Percentiles rank a stretch among this genome's conserved stretches.
These are phyloP conservation scores for Lacanobia oleracea DNA, from an alignment of 2,888 invertebrate genomes.

Conservation along the genomic window DNA sequence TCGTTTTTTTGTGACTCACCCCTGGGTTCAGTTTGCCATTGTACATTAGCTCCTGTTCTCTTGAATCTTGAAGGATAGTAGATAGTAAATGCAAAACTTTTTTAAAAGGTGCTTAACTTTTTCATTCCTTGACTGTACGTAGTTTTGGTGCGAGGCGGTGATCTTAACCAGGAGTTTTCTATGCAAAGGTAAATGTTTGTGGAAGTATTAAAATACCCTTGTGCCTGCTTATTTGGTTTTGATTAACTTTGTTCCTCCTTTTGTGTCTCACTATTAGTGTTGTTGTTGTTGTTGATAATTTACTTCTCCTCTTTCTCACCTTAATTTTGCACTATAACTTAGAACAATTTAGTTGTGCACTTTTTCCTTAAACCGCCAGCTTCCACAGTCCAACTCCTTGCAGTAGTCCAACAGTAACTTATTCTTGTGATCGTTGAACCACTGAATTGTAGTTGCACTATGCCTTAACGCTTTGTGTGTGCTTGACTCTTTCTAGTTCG, in stretches of 20 bases:
- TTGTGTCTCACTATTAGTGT: neutral
- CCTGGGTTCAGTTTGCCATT: no score
- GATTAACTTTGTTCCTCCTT: slow-evolving; percentile 5
- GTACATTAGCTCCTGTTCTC: neutral
- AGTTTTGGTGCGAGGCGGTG: neutral
- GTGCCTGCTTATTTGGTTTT: slow-evolving; percentile 28
- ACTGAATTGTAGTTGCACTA: slow-evolving; percentile 31
- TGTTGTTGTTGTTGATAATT: slow-evolving; percentile 7
- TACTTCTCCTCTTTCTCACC: neutral
- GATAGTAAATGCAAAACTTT: neutral
- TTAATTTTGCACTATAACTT: neutral
- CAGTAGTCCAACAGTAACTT: slow-evolving; percentile 28
- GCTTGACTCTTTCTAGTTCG: slow-evolving; percentile 44
- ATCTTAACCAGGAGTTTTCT: neutral
- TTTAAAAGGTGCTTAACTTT: neutral
- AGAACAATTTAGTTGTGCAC: slow-evolving; percentile 12
- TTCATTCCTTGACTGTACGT: slow-evolving; percentile 4
- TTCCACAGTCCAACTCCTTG: slow-evolving; percentile 1
- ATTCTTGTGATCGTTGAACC: neutral
- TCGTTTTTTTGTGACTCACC: no score
- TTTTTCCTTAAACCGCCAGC: neutral
- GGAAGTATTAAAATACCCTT: neutral
- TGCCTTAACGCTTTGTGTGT: slow-evolving; percentile 39
- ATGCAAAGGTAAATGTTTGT: slow-evolving; percentile 26
- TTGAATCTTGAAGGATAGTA: neutral